Evolutionary conservation across 2,888 invertebrate genomes (phyloP).

Genomic region (Heliconius ethilla): DNA sequence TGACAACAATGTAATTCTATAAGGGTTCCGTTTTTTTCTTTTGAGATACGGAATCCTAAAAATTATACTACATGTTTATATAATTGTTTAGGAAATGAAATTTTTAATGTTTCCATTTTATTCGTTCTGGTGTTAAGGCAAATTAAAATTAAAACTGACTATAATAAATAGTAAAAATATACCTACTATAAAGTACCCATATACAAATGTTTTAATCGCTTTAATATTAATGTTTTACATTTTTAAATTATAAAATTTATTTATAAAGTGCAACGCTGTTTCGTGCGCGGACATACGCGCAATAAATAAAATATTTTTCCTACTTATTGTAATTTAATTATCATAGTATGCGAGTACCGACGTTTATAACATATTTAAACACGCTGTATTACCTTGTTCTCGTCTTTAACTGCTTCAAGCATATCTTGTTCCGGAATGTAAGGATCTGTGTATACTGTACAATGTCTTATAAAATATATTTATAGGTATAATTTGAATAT

Average conservation of each 20-base stretch:
- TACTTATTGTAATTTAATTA: constrained; percentile 40
- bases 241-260: constrained; percentile 15
- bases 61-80: too few relatives aligned
- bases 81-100: too few relatives aligned
- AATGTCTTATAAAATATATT: not conserved
- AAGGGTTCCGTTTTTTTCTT: too few relatives aligned
- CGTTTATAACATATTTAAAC: constrained; percentile 37
- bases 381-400: constrained; percentile 37
- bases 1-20: too few relatives aligned
- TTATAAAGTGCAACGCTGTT: constrained; percentile 20
- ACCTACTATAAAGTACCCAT: not conserved
- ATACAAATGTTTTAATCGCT: not conserved
- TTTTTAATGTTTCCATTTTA: too few relatives aligned
- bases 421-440: constrained; percentile 34
- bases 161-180: too few relatives aligned
- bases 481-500: not conserved
- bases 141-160: too few relatives aligned
- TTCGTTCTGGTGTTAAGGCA: too few relatives aligned
- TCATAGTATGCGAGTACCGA: constrained; percentile 37
- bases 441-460: not conserved
- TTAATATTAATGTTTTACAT: constrained; percentile 1
- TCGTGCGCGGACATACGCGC: constrained; percentile 15
- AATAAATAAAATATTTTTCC: constrained; percentile 37
- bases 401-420: constrained; percentile 22
- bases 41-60: too few relatives aligned